phyloP scores from a whole-genome alignment of 2,888 invertebrate genomes.

The Polyommatus icarus region DNA sequence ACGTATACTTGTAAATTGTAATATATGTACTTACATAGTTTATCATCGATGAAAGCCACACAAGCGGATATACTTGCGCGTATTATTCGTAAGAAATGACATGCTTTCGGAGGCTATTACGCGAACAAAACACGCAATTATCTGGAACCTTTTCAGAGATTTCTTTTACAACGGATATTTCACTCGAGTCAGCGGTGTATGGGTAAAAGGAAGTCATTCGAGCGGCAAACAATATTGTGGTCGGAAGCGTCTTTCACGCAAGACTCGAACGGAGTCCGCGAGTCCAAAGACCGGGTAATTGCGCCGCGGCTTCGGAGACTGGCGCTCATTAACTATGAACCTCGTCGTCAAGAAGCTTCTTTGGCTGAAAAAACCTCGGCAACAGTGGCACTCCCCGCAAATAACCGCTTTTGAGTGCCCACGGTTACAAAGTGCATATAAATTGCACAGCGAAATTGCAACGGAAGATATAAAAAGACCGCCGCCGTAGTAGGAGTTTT shows the following conservation, averaged over 20 bases:
- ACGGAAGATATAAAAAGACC: conserved; percentile 68
- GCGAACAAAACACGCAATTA: conserved; percentile 55
- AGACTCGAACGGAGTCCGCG: conserved; percentile 63
- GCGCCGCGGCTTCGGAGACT: conserved; percentile 71
- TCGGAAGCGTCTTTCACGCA: conserved; percentile 70
- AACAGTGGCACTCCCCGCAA: conserved; percentile 69
- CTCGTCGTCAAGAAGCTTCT: conserved; percentile 77
- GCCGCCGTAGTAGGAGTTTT: conserved; percentile 58
- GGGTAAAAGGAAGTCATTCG: conserved; percentile 72
- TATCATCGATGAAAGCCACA: background rate
- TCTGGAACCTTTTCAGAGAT: conserved; percentile 49
- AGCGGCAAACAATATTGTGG: conserved; percentile 72
- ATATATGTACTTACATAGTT: background rate
- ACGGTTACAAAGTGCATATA: conserved; percentile 78
- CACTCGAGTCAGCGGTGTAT: conserved; percentile 42
- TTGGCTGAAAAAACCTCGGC: conserved; percentile 72
- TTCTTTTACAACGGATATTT: conserved; percentile 45
- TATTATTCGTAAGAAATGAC: background rate
- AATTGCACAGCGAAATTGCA: conserved; percentile 75
- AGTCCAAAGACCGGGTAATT: conserved; percentile 73
- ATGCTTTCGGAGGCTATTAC: conserved; percentile 30
- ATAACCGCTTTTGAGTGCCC: conserved; percentile 72
- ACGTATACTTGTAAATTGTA: background rate
- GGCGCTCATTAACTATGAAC: conserved; percentile 79
- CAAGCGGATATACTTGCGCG: background rate